Percentiles rank a stretch among this genome's conserved stretches.
phyloP scores from a whole-genome alignment of 2,113 vertebrate species.

The Microtus oregoni region DNA sequence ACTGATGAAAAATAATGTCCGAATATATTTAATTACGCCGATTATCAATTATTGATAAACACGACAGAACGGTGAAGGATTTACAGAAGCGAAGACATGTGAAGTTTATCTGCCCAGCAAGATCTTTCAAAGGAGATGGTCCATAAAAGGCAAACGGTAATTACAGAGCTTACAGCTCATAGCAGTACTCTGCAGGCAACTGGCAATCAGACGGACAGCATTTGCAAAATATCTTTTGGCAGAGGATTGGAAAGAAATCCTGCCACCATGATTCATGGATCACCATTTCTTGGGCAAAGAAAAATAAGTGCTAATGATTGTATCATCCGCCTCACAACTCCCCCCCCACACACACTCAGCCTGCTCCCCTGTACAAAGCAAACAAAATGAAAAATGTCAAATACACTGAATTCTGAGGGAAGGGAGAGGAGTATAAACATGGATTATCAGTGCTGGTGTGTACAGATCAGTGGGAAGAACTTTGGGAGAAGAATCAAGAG shows the following conservation, averaged over 20 bases:
- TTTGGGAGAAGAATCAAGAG: background rate
- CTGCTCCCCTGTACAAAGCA: constrained; percentile 22
- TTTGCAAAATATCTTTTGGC: constrained; percentile 59
- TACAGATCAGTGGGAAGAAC: background rate
- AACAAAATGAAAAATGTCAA: constrained; percentile 43
- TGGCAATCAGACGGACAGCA: constrained; percentile 32
- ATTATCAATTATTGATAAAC: background rate
- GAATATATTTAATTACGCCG: background rate
- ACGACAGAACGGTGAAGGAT: background rate
- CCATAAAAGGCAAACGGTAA: constrained; percentile 57
- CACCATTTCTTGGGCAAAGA: constrained; percentile 27
- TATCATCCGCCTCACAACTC: background rate
- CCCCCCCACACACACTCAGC: background rate
- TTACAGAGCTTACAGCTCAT: constrained; percentile 34
- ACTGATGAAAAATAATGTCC: constrained; percentile 8
- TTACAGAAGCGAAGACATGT: background rate
- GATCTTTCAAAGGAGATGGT: constrained; percentile 33
- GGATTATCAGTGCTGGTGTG: background rate
- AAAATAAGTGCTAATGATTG: background rate
- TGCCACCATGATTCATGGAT: constrained; percentile 18
- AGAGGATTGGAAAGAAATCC: constrained; percentile 20
- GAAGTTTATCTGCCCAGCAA: background rate
- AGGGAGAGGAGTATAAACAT: background rate
- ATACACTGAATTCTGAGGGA: background rate
- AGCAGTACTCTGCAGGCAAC: background rate